A percentile compares a stretch with the other conserved stretches of the same genome.
These are phyloP conservation scores for Aleiodes sp. DNA, from an alignment of 1,140 invertebrate species.

Conservation along the genomic window DNA sequence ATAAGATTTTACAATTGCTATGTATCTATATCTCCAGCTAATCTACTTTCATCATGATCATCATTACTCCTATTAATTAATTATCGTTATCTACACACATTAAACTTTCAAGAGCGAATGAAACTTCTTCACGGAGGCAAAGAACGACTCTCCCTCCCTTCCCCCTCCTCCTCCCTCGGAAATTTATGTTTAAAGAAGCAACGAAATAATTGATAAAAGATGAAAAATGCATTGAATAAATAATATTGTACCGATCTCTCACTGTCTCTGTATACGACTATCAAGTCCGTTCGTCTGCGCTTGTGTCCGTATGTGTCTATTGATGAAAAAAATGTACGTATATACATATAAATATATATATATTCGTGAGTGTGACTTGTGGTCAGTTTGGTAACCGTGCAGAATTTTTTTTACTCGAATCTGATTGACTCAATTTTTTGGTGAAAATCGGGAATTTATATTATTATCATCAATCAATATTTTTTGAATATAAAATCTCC, in stretches of 20 bases:
- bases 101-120: too few relatives aligned
- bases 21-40: conserved; percentile 11
- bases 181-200: conserved; percentile 61
- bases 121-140: too few relatives aligned
- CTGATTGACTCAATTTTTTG: too few relatives aligned
- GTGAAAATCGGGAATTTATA: too few relatives aligned
- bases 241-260: conserved; percentile 41
- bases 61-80: background rate
- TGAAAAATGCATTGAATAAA: conserved; percentile 7
- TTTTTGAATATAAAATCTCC: too few relatives aligned
- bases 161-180: too few relatives aligned
- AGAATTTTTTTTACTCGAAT: too few relatives aligned
- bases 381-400: too few relatives aligned
- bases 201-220: conserved; percentile 52
- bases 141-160: too few relatives aligned
- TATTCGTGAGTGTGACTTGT: conserved; percentile 36
- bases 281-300: conserved; percentile 44
- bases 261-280: conserved; percentile 40
- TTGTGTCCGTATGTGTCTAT: conserved; percentile 39
- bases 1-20: conserved; percentile 11
- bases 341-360: conserved; percentile 40
- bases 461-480: too few relatives aligned
- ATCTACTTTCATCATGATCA: background rate
- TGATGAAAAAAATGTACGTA: conserved; percentile 29
- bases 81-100: too few relatives aligned